Base-by-base conservation (phyloP, 2,113 vertebrate species). In the Alouatta palliata region DNA sequence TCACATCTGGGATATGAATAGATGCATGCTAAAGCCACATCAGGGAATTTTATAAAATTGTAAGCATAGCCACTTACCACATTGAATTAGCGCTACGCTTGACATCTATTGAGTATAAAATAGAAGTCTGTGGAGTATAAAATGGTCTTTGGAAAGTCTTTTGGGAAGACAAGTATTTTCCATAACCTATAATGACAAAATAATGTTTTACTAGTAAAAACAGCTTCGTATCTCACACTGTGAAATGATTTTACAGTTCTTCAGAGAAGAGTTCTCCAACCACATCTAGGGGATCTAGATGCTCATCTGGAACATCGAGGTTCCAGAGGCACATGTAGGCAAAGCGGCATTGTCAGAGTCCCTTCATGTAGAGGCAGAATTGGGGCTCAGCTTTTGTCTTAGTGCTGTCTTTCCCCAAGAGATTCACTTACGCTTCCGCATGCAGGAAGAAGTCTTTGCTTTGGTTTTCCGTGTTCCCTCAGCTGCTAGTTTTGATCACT, bases 361-460 rank as follows among this genome's bases (percentile, higher is more conserved):
- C 77, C 92, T 88, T 68, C 0, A 0, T 8, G 4, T 0, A 1
- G 40, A 91, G 43, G 0, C 45, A 8, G 64, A 83, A 10, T 4
- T 14, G 10, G 52, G 14, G n/a, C 13, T 5, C 25, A 14, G 25
- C 21, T 13, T 13, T 58, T 8, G 1, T 52, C 30, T 3, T n/a
- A 8, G 43, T 8, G 0, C 17, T 9, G 9, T 6, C 49, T 30
- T n/a, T 40, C 43, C 45, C 43, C 4, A 32, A 11, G 66, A 80
- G 27, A 19, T 2, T 3, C 49, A 2, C 35, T 23, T 2, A 0
- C 4, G 61, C 6, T 10, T 79, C 30, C 19, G 0, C 2, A 2
- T 5, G 30, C 54, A 19, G 14, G 76, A 68, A 3, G 54, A 20
- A 3, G 47, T n/a, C 56, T 37, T 10, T 6, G 2, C 76, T 58